Percentiles rank a stretch among this genome's conserved stretches.
phyloP scores from a whole-genome alignment of 2,113 vertebrate species.

The Isurus oxyrinchus region DNA sequence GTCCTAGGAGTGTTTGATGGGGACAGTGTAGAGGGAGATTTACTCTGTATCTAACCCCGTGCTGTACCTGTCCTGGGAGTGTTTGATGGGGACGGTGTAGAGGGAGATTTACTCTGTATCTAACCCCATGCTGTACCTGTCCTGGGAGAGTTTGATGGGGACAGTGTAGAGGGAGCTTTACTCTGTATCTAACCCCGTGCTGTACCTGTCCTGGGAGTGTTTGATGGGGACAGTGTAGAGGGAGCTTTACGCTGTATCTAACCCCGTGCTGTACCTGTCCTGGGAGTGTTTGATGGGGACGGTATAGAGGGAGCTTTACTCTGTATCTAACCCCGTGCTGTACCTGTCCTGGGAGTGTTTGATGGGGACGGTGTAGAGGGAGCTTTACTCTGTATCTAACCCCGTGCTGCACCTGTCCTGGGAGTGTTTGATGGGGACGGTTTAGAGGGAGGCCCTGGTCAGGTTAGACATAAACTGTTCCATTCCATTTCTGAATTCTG shows the following conservation, averaged over 20 bases:
- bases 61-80: neutral
- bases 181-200: neutral
- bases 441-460: neutral
- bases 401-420: neutral
- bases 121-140: neutral
- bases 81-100: neutral
- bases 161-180: neutral
- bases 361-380: neutral
- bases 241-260: neutral
- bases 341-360: neutral
- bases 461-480: neutral
- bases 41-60: neutral
- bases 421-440: neutral
- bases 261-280: neutral
- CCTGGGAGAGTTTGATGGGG: neutral
- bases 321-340: neutral
- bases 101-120: neutral
- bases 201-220: slow-evolving; percentile 9
- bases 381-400: neutral
- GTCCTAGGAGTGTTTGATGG: neutral
- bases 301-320: no score
- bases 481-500: neutral
- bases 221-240: neutral
- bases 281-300: neutral
- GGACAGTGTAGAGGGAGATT: no score